phyloP scores from a whole-genome alignment of 2,888 invertebrate genomes.

The Nasonovia ribisnigri region DNA sequence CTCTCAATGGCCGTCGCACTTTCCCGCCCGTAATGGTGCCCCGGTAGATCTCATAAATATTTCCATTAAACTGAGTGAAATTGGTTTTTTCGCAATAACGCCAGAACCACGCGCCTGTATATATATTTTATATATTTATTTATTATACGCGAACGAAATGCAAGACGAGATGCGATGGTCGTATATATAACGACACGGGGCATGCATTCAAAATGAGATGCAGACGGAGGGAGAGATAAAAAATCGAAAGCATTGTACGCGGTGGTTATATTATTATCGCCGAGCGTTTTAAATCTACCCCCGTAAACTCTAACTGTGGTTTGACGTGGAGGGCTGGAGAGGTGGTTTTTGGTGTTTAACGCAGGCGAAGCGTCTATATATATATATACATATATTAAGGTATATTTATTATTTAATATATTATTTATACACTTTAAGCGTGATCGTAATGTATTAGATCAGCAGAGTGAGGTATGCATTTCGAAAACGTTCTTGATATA shows the following conservation, averaged over 20 bases:
- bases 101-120: constrained; percentile 10
- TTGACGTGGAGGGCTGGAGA: neutral
- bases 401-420: constrained; percentile 5
- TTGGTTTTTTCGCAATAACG: constrained; percentile 63
- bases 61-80: constrained; percentile 65
- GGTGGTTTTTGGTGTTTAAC: constrained; percentile 4
- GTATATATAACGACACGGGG: neutral
- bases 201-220: constrained; percentile 56
- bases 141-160: constrained; percentile 16
- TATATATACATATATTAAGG: neutral
- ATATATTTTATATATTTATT: constrained; percentile 4
- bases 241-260: constrained; percentile 63
- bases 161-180: constrained; percentile 13
- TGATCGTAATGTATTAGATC: neutral
- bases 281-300: constrained; percentile 44
- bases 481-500: neutral
- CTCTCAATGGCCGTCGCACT: neutral
- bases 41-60: constrained; percentile 65
- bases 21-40: constrained; percentile 37
- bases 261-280: constrained; percentile 47
- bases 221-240: neutral
- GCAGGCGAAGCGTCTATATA: neutral
- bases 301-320: neutral
- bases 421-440: constrained; percentile 15
- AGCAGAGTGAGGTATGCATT: neutral